Evolutionary conservation across 2,888 invertebrate species (phyloP).

Genomic region (Aphodius granarius): DNA sequence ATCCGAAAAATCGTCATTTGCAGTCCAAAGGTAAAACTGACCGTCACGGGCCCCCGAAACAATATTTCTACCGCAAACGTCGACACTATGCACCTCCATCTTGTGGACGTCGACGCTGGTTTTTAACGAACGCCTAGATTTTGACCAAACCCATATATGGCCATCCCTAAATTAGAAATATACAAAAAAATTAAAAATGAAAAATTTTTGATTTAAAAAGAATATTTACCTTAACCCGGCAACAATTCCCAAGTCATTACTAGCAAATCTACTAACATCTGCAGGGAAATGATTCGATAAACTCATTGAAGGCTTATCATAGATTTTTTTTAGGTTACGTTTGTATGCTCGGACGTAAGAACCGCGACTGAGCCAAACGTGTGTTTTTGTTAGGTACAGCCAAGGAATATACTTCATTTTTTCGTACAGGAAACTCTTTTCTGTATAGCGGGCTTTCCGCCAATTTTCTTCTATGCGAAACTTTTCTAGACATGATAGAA

Average conservation of each 20-base stretch:
- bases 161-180: slow-evolving; percentile 48
- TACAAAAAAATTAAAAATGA: not conserved
- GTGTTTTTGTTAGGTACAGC: slow-evolving; percentile 56
- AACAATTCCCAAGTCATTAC: not conserved
- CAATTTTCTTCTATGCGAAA: slow-evolving; percentile 58
- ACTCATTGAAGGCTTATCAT: slow-evolving; percentile 30
- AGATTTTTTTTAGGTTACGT: slow-evolving; percentile 37
- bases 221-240: not conserved
- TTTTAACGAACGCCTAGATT: slow-evolving; percentile 32
- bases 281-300: not conserved
- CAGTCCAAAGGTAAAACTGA: slow-evolving; percentile 50
- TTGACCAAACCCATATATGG: slow-evolving; percentile 49
- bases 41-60: slow-evolving; percentile 55
- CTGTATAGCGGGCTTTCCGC: slow-evolving; percentile 58
- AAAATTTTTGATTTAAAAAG: slow-evolving; percentile 1
- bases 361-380: slow-evolving; percentile 60
- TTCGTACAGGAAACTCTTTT: slow-evolving; percentile 53
- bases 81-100: slow-evolving; percentile 54
- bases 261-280: not conserved
- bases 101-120: slow-evolving; percentile 37
- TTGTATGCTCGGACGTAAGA: slow-evolving; percentile 47
- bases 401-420: slow-evolving; percentile 58
- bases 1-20: slow-evolving; percentile 16
- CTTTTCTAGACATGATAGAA: slow-evolving; percentile 39
- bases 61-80: slow-evolving; percentile 47